A percentile compares a stretch with the other conserved stretches of the same genome.
Evolutionary conservation across 2,113 vertebrate genomes (phyloP).

Genomic region (Saimiri boliviensis): DNA sequence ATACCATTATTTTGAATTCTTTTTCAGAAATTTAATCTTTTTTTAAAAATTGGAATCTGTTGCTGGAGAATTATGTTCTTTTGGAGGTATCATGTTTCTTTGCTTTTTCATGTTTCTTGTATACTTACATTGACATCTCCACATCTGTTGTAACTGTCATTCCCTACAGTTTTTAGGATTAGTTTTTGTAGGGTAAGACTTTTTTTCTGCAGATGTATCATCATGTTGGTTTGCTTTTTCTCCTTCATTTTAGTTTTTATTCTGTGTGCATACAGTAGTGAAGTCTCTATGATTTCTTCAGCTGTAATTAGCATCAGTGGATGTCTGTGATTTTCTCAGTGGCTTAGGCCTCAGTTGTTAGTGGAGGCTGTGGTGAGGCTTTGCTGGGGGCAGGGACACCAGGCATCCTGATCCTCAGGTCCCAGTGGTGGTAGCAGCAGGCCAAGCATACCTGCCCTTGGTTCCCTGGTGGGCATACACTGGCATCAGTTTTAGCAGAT

Average conservation of each 20-base stretch:
- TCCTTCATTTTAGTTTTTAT: background rate
- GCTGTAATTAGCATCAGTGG: background rate
- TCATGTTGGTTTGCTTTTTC: background rate
- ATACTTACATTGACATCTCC: background rate
- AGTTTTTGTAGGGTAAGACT: background rate
- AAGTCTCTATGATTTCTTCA: background rate
- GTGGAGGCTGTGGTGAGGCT: background rate
- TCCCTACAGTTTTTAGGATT: background rate
- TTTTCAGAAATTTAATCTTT: background rate
- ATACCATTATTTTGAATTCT: background rate
- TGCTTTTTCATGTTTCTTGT: background rate
- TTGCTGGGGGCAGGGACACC: background rate
- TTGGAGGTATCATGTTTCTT: background rate
- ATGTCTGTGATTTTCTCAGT: background rate
- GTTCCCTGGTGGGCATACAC: background rate
- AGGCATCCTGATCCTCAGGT: background rate
- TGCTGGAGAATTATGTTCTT: background rate
- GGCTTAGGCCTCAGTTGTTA: background rate
- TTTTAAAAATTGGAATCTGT: background rate
- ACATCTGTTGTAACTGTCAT: background rate
- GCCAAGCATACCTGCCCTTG: background rate
- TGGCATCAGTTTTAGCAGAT: background rate
- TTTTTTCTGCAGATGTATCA: background rate
- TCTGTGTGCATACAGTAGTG: background rate
- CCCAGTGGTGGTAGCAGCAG: background rate